Evolutionary conservation across 2,797 vertebrate genomes (phyloP), one percentile per base, ranked within the genome.

Genomic region (Strix occidentalis): DNA sequence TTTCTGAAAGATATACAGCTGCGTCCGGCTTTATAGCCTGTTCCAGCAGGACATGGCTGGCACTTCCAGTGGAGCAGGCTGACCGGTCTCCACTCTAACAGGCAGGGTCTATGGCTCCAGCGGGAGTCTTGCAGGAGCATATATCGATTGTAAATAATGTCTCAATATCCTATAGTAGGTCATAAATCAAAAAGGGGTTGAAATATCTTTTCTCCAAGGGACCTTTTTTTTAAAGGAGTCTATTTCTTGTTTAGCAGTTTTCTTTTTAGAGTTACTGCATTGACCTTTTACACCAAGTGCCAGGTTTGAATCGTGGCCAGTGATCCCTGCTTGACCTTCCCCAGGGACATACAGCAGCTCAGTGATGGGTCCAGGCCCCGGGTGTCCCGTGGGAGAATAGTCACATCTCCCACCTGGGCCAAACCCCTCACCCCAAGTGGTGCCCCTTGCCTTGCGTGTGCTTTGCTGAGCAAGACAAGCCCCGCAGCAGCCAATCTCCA

Each of bases 71-170:
- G 95, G 92, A 69, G 80, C 83, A 33, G 77, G 69, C 92, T 96
- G 96, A 95, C 94, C 91, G 26, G 88, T 50, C 93, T 97, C 82
- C 82, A 41, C 68, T 90, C 91, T 31, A 86, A 45, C 89, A 96
- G 94, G 87, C 89, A 83, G 80, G 84, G 90, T 93, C 96, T 96
- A 94, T 86, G 86, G 93, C 96, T 98, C 96, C 95, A n/a, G 96
- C 21, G 95, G 96, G 97, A 97, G 86, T 69, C 93, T 87, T 97
- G 91, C 72, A 94, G 96, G 88, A 85, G 94, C 79, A 39, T 81
- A 78, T 97, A 97, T 97, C 9, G 95, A 97, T 97, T 90, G 89
- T 96, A 97, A 98, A 98, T 98, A 97, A 97, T 87, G 78, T 97
- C 97, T 98, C 97, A 97, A 97, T 97, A 96, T 97, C 94, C 95